These are phyloP conservation scores for Cotesia typhae DNA, from an alignment of 1,140 invertebrate genomes.

Conservation along the genomic window DNA sequence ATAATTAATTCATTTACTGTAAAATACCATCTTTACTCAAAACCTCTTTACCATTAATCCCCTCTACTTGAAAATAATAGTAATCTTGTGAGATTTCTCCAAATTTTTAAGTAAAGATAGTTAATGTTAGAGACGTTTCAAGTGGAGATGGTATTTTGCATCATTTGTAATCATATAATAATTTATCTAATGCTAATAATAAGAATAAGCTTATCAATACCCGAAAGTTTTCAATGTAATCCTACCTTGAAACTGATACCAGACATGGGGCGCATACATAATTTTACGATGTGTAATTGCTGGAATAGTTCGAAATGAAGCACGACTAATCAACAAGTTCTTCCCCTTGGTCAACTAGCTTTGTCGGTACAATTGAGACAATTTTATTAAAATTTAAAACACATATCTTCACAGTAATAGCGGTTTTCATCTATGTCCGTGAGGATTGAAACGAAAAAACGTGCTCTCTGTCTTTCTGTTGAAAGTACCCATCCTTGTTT, in stretches of 20 bases:
- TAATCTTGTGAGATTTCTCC: too few species aligned
- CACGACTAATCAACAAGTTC: slow-evolving; percentile 71
- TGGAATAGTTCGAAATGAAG: slow-evolving; percentile 69
- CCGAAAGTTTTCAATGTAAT: slow-evolving; percentile 96
- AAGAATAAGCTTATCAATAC: slow-evolving; percentile 65
- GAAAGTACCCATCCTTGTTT: slow-evolving; percentile 96
- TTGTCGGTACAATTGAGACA: too few species aligned
- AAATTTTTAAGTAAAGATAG: too few species aligned
- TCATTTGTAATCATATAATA: too few species aligned
- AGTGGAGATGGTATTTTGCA: too few species aligned
- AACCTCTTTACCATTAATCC: too few species aligned
- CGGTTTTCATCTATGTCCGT: slow-evolving; percentile 96
- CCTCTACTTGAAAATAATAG: too few species aligned
- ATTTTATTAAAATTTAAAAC: slow-evolving; percentile 67
- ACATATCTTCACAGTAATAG: slow-evolving; percentile 96
- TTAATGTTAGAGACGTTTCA: too few species aligned
- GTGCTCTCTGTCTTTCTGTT: slow-evolving; percentile 87
- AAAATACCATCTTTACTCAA: too few species aligned
- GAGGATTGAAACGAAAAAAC: slow-evolving; percentile 93
- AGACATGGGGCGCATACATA: slow-evolving; percentile 99
- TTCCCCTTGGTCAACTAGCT: slow-evolving; percentile 82
- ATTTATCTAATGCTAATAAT: too few species aligned
- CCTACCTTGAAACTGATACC: slow-evolving; percentile 91
- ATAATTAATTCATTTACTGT: slow-evolving; percentile 4
- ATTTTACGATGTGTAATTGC: slow-evolving; percentile 87